A percentile compares a stretch with the other conserved stretches of the same genome.
phyloP scores from a whole-genome alignment of 2,113 vertebrate genomes.

The Pseudopodoces humilis region DNA sequence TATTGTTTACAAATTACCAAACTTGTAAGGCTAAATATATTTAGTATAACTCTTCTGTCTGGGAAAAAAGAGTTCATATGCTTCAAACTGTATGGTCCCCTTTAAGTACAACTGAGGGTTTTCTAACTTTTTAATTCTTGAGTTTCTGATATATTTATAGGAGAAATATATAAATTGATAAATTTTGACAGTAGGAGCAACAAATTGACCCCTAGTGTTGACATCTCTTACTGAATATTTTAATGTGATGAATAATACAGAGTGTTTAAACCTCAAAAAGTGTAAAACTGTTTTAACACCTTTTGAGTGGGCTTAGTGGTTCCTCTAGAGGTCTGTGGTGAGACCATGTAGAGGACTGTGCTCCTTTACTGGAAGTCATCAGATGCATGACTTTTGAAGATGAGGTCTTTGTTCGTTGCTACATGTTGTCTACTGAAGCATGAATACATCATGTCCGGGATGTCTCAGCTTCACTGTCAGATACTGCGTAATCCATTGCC shows the following conservation, averaged over 20 bases:
- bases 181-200: background rate
- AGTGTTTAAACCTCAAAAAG: background rate
- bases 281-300: background rate
- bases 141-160: background rate
- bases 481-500: background rate
- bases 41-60: background rate
- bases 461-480: background rate
- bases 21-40: background rate
- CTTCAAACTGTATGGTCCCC: background rate
- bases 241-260: background rate
- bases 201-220: background rate
- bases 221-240: background rate
- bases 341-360: background rate
- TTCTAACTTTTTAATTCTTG: background rate
- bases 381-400: background rate
- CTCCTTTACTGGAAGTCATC: background rate
- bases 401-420: background rate
- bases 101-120: background rate
- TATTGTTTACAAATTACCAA: background rate
- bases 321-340: background rate
- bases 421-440: background rate
- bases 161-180: background rate
- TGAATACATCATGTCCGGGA: background rate
- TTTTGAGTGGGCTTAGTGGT: background rate
- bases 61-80: background rate